These are phyloP conservation scores for Hybognathus amarus DNA, from an alignment of 2,797 vertebrate species.

Conservation along the genomic window DNA sequence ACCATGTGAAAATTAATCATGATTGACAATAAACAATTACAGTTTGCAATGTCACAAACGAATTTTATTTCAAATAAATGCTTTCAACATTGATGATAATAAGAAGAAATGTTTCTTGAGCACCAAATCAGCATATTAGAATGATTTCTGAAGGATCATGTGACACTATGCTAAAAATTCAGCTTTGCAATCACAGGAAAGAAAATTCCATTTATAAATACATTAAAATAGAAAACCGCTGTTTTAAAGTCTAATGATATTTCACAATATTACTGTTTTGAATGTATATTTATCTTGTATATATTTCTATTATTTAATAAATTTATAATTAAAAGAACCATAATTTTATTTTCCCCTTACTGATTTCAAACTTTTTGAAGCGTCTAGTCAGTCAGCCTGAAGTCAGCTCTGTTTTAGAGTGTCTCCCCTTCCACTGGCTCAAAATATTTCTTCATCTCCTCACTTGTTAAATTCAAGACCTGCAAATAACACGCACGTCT, in stretches of 20 bases:
- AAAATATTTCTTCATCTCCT: constrained; percentile 4
- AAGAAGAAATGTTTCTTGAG: not conserved
- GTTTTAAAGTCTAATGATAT: too few species aligned
- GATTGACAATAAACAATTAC: too few species aligned
- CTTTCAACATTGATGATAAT: not conserved
- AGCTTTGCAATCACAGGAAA: not conserved
- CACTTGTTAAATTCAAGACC: constrained; percentile 41
- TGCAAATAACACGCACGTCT: constrained; percentile 7
- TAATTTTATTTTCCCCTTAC: not conserved
- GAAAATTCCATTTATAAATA: too few species aligned
- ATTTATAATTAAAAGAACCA: not conserved
- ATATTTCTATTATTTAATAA: not conserved
- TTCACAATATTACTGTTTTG: not conserved
- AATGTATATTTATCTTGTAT: not conserved
- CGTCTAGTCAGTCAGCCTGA: too few species aligned
- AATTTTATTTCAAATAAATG: too few species aligned
- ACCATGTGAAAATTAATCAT: too few species aligned
- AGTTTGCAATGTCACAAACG: too few species aligned
- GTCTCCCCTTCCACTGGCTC: not conserved
- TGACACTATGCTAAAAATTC: not conserved
- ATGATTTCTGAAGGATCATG: not conserved
- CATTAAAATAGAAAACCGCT: not conserved
- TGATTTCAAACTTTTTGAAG: not conserved
- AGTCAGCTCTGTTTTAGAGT: not conserved
- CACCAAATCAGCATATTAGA: not conserved